Percentiles rank a stretch among this genome's conserved stretches.
Conservation (phyloP, 2,113 vertebrate species). For the Hydrolagus affinis region DNA sequence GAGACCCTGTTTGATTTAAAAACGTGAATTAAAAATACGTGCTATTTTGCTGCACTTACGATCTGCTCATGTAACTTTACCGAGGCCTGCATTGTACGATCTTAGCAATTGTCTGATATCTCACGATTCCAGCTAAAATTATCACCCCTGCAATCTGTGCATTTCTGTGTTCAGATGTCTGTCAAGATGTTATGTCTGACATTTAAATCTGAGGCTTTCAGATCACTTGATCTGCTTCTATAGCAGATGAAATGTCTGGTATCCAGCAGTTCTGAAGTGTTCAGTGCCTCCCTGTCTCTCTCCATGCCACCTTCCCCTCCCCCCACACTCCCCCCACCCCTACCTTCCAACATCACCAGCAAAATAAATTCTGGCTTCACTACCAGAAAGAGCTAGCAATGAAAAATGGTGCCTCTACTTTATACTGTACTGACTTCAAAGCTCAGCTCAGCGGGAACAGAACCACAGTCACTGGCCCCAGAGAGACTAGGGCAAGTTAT, state of each 20-base stretch:
- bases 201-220: slow-evolving; percentile 14
- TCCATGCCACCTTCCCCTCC: background rate
- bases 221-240: slow-evolving; percentile 13
- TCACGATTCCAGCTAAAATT: slow-evolving; percentile 12
- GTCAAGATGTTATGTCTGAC: slow-evolving; percentile 27
- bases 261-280: background rate
- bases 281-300: background rate
- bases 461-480: too few species aligned
- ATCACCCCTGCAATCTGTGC: background rate
- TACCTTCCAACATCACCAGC: too few species aligned
- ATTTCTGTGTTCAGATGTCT: slow-evolving; percentile 4
- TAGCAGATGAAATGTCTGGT: slow-evolving; percentile 20
- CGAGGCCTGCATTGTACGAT: background rate
- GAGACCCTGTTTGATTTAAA: too few species aligned
- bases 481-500: too few species aligned
- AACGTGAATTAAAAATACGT: too few species aligned
- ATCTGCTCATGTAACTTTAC: background rate
- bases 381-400: too few species aligned
- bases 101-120: slow-evolving; percentile 22
- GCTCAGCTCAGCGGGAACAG: too few species aligned
- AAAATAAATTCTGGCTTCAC: too few species aligned
- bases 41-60: too few species aligned
- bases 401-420: too few species aligned
- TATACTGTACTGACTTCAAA: too few species aligned
- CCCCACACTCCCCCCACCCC: background rate